These are phyloP conservation scores for Melikaiella ostensackeni DNA, from an alignment of 2,888 invertebrate species.

Conservation along the genomic window DNA sequence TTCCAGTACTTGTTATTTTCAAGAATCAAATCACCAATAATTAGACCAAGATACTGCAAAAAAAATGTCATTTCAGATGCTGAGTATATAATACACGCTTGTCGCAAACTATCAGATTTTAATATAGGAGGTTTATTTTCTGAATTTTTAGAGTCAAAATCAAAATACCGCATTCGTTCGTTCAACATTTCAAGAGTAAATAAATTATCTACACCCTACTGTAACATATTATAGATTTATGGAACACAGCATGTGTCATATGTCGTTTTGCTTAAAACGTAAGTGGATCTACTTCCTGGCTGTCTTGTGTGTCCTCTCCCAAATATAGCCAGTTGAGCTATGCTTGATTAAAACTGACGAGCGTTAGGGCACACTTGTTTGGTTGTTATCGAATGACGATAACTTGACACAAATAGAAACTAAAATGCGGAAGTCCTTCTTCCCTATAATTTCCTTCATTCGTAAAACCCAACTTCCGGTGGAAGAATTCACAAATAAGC, in stretches of 20 bases:
- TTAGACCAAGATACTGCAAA: no score
- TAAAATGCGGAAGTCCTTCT: conserved; percentile 35
- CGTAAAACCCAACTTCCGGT: conserved; percentile 20
- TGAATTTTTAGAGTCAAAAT: no score
- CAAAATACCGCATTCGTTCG: neutral
- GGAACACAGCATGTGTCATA: conserved; percentile 15
- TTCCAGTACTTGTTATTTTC: no score
- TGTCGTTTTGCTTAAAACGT: conserved; percentile 9
- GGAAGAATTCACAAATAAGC: neutral
- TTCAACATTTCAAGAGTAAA: conserved; percentile 1
- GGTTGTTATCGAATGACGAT: conserved; percentile 25
- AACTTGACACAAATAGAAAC: conserved; percentile 38
- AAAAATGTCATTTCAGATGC: no score
- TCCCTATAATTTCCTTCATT: conserved; percentile 23
- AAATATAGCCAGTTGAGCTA: conserved; percentile 6
- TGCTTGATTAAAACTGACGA: conserved; percentile 22
- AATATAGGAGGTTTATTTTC: no score
- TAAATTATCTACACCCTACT: neutral
- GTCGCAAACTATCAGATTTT: no score
- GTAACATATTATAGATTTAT: conserved; percentile 3
- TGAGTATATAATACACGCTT: no score
- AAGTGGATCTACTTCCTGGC: conserved; percentile 33
- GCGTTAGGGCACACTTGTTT: neutral
- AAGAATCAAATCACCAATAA: no score
- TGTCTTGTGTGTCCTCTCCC: neutral